These are phyloP conservation scores for Etheostoma nigrum DNA, from an alignment of 2,797 vertebrate genomes.

Conservation along the genomic window DNA sequence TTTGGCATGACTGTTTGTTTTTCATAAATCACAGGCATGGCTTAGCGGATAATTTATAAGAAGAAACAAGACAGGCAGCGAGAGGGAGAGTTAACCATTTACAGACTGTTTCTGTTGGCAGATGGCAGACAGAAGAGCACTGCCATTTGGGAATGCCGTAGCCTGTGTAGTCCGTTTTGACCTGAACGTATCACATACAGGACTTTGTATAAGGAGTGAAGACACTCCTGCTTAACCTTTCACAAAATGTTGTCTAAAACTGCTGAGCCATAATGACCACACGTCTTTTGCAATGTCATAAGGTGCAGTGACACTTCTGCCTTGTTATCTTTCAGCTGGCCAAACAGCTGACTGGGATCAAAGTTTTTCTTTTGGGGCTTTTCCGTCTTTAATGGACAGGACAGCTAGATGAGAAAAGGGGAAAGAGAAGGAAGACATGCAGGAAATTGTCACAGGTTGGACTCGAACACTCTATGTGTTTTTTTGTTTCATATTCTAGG, in stretches of 20 bases:
- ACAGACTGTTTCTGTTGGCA: conserved; percentile 32
- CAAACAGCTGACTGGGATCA: conserved; percentile 26
- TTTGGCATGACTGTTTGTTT: conserved; percentile 4
- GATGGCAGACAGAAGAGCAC: background rate
- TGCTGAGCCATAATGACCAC: conserved; percentile 39
- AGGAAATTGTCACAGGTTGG: too few relatives aligned
- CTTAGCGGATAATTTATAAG: background rate
- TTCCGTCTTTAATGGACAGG: too few relatives aligned
- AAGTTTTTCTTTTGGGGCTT: conserved; percentile 6
- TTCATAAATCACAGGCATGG: conserved; percentile 2
- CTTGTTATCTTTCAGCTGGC: conserved; percentile 26
- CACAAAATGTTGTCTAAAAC: background rate
- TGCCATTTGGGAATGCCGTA: background rate
- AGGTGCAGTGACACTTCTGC: conserved; percentile 7
- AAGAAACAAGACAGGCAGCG: background rate
- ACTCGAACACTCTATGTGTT: too few relatives aligned
- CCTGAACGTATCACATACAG: background rate
- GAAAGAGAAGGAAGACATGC: too few relatives aligned
- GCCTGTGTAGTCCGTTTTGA: conserved; percentile 15
- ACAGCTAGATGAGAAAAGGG: too few relatives aligned
- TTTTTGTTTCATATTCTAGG: background rate
- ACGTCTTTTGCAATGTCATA: background rate
- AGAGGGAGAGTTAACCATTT: conserved; percentile 57
- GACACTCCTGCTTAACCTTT: background rate
- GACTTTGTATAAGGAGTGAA: background rate